Base-by-base conservation (phyloP, 2,113 vertebrate species). In the Stomatorhinus ivindoensis region DNA sequence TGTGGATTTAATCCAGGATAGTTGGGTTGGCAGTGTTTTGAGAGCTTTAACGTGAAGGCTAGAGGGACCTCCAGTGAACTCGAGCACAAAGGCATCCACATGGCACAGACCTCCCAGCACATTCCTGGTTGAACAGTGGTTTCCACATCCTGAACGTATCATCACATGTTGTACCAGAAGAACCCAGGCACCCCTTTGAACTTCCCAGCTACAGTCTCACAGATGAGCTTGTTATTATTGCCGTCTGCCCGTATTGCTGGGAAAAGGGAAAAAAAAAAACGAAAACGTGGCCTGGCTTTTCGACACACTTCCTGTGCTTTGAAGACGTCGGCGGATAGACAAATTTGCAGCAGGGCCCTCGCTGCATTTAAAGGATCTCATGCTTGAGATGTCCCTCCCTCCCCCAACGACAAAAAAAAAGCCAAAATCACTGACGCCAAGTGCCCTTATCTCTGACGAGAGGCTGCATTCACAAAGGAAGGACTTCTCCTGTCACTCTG, bases 251-350 rank as follows among this genome's bases (percentile, higher is more conserved):
- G 91, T 92, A 92, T 94, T 95, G 92, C 93, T 94, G 93, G 95
- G 93, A 94, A 94, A 93, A 50, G n/a, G 9, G 0, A 13, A 48
- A 5, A 6, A 15, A 19, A 6, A 15, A 17, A 27, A 85, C 5
- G 39, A 15, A 55, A n/a, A 69, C 91, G 94, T 92, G 92, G 93
- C 93, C 94, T 87, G 95, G 94, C 93, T 93, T 92, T 94, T 92
- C 94, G 94, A 96, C 95, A 95, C 94, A 96, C 95, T 95, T 96
- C 95, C 95, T 96, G 94, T 94, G 91, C 95, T 96, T 96, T 96
- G 96, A 96, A 95, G 95, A 94, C 91, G 94, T 94, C 94, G 95
- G 94, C 80, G 88, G 93, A 95, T 94, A 95, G 94, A 94, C 94
- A 95, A 94, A 93, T 95, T 94, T 93, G 93, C 89, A 47, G 93